Evolutionary conservation across 2,113 vertebrate genomes (phyloP), one percentile per base, ranked within the genome.

Genomic region (Leptobrachium ailaonicum): DNA sequence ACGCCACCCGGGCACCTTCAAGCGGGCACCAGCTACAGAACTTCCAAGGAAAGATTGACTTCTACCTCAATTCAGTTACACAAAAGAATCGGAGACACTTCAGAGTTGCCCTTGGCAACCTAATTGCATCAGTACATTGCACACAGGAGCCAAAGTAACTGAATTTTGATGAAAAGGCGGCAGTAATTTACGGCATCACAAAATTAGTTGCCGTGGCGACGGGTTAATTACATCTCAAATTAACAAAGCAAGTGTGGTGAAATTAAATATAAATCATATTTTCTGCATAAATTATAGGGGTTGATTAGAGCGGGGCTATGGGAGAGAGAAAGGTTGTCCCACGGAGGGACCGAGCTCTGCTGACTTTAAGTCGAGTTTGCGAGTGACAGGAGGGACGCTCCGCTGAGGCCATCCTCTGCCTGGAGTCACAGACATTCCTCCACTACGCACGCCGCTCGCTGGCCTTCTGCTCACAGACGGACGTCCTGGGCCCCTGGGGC

Each of bases 251-350:
- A 98, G 97, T 99, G 97, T 99, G 97, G 96, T 99, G 96, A 99
- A 99, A 99, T 99, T 99, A 99, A 99, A 99, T 99, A 99, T 99
- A 98, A 99, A 99, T 99, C 97, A 98, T 99, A 99, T 99, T 99
- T 99, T 98, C 97, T 99, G 97, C 97, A 99, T 98, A 99, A 98
- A 99, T 99, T 98, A 99, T 96, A 98, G 97, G 94, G 97, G 98
- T 99, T 99, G 98, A 99, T 99, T 99, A 98, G 98, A 96, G 95
- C 95, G 92, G 92, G 95, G 98, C 95, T 95, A 94, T 95, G 96
- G 96, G 98, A 99, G 96, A 98, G 92, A 92, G 94, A 93, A 95
- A 97, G 96, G 96, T 98, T 98, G 95, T 94, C 95, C 97, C 97
- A 97, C 96, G 94, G 95, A 94, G 95, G 97, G 96, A 94, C 96